A percentile compares a stretch with the other conserved stretches of the same genome.
Conservation (phyloP, 2,113 vertebrate species). For the Malaclemys terrapin region DNA sequence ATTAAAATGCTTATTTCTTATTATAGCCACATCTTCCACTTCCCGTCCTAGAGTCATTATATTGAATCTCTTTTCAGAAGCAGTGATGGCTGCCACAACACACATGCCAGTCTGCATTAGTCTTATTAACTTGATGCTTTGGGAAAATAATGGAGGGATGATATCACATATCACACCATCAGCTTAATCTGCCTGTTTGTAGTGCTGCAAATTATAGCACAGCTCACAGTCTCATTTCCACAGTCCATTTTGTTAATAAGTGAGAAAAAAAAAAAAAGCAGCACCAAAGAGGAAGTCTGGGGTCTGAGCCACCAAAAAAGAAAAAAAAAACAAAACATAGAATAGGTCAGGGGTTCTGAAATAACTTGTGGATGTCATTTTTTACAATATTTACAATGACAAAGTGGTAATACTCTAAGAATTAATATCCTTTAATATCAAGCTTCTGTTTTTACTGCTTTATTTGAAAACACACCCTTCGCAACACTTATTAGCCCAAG, state of each 20-base stretch:
- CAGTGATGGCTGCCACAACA: not conserved
- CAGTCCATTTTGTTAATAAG: fast-evolving
- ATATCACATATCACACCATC: not conserved
- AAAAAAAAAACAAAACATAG: fast-evolving
- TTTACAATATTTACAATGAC: not conserved
- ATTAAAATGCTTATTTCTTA: not conserved
- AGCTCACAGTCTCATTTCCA: not conserved
- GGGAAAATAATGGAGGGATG: not conserved
- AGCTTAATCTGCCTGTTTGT: not conserved
- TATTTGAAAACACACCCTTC: not conserved
- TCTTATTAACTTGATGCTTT: not conserved
- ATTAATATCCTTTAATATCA: not conserved
- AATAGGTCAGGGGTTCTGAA: fast-evolving
- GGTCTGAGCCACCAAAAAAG: not conserved
- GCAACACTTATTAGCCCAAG: fast-evolving
- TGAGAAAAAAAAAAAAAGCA: fast-evolving
- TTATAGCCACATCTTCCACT: not conserved
- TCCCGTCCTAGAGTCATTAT: not conserved
- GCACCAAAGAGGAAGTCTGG: not conserved
- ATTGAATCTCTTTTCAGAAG: not conserved
- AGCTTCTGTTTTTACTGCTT: not conserved
- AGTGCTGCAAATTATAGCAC: not conserved
- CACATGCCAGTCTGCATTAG: not conserved
- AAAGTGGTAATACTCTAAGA: not conserved
- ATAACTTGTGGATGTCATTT: not conserved